These are phyloP conservation scores for Austrofundulus limnaeus DNA, from an alignment of 2,113 vertebrate species.

Conservation along the genomic window DNA sequence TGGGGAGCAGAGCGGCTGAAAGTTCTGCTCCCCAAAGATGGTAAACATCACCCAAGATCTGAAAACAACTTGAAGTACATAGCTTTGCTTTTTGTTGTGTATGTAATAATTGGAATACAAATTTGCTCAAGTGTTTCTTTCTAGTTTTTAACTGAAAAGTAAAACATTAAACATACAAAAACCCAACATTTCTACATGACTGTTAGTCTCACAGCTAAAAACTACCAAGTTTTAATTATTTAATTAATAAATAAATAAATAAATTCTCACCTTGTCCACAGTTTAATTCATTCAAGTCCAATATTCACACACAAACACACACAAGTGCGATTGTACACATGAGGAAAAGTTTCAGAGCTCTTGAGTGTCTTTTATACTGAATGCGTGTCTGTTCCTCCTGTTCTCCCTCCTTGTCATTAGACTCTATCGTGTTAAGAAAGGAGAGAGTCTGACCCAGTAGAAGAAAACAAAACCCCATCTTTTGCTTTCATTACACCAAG, in stretches of 20 bases:
- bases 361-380: constrained; percentile 68
- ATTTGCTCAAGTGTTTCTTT: too few relatives aligned
- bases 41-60: too few relatives aligned
- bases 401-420: constrained; percentile 54
- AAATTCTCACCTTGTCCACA: constrained; percentile 49
- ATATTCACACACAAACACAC: constrained; percentile 26
- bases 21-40: too few relatives aligned
- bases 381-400: constrained; percentile 39
- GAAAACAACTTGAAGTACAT: too few relatives aligned
- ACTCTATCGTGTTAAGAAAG: constrained; percentile 34
- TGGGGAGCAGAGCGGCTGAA: too few relatives aligned
- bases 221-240: too few relatives aligned
- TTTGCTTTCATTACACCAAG: constrained; percentile 41
- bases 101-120: too few relatives aligned
- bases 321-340: background rate
- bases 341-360: constrained; percentile 27
- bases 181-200: background rate
- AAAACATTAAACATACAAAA: background rate
- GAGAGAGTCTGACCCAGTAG: constrained; percentile 66
- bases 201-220: background rate
- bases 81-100: too few relatives aligned
- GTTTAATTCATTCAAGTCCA: constrained; percentile 17
- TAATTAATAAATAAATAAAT: background rate
- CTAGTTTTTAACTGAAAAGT: too few relatives aligned
- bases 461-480: constrained; percentile 37